Base-by-base conservation (phyloP, 1,140 invertebrate genomes). In the Bombus turneri region DNA sequence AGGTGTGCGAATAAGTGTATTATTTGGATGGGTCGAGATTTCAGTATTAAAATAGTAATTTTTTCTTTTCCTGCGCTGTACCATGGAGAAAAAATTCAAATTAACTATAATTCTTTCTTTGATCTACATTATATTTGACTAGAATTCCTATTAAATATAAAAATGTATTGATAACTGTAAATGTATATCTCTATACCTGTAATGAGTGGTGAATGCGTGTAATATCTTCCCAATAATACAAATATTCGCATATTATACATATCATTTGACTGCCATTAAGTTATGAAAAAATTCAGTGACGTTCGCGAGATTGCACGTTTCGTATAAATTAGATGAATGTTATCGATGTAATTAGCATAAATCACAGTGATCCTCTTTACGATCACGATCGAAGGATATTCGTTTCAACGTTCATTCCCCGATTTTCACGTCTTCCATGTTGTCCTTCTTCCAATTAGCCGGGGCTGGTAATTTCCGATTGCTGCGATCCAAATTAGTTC, bases 351-450 rank as follows among this genome's bases (percentile, higher is more conserved):
- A 64, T 8, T 62, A 15, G 39, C 68, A 53, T 80, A 72, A 85
- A 78, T 85, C 77, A 85, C 39, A 85, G 83, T 85, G 53, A 53
- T 59, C 81, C 47, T 34, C 1, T n/a, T 41, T 15, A 41, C n/a
- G 47, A 77, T n/a, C 64, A 25, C 47, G 41, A 34, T 43, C 59
- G 43, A 69, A 22, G 13, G 34, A 9, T 78, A 9, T 34, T 43
- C 28, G 13, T 41, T 39, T 62, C 3, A 73, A 72, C 1, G 37
- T 81, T 72, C n/a, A 12, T 41, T 68, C 31, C 25, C 43, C 47
- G 59, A 79, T 69, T 75, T 90, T 92, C 86, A 92, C 72, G 87
- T 91, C 28, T 91, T 90, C 81, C 91, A 83, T 12, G 87, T 68
- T 62, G n/a, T 91, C 88, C 72, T 88, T 92, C 73, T 84, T 91